These are phyloP conservation scores for Cynoglossus semilaevis DNA, from an alignment of 2,113 vertebrate species.

Conservation along the genomic window DNA sequence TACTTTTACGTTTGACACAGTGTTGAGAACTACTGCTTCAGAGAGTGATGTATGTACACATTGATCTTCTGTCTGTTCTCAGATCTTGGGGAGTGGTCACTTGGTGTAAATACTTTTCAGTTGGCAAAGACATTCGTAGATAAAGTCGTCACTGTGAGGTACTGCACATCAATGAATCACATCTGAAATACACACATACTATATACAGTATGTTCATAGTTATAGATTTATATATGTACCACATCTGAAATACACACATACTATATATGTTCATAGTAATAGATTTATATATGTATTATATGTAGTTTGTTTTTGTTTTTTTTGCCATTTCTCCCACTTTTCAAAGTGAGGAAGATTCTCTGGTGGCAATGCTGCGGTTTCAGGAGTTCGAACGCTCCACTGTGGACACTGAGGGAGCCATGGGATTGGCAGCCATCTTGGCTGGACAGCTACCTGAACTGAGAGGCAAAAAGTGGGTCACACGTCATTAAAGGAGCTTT, in stretches of 20 bases:
- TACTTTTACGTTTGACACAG: too few relatives aligned
- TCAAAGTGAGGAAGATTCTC: slow-evolving; percentile 81
- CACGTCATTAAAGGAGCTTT: neutral
- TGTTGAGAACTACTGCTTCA: too few relatives aligned
- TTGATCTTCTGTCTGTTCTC: slow-evolving; percentile 31
- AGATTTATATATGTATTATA: too few relatives aligned
- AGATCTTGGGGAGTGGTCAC: slow-evolving; percentile 82
- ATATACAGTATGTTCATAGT: too few relatives aligned
- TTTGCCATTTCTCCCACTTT: neutral
- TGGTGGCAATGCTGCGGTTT: slow-evolving; percentile 85
- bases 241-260: neutral
- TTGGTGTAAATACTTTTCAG: slow-evolving; percentile 81
- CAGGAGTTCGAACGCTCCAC: slow-evolving; percentile 86
- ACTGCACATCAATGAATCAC: slow-evolving; percentile 23
- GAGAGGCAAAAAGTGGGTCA: slow-evolving; percentile 84
- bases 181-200: neutral
- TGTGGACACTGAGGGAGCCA: slow-evolving; percentile 84
- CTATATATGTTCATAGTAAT: too few relatives aligned
- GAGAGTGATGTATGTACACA: too few relatives aligned
- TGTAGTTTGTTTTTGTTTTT: neutral
- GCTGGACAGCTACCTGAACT: slow-evolving; percentile 83
- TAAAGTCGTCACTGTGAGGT: slow-evolving; percentile 86
- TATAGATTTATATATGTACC: too few relatives aligned
- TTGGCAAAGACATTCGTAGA: slow-evolving; percentile 84
- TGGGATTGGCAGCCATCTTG: slow-evolving; percentile 84